These are phyloP conservation scores for Xanthorhoe spadicearia DNA, from an alignment of 2,888 invertebrate genomes.

Conservation along the genomic window DNA sequence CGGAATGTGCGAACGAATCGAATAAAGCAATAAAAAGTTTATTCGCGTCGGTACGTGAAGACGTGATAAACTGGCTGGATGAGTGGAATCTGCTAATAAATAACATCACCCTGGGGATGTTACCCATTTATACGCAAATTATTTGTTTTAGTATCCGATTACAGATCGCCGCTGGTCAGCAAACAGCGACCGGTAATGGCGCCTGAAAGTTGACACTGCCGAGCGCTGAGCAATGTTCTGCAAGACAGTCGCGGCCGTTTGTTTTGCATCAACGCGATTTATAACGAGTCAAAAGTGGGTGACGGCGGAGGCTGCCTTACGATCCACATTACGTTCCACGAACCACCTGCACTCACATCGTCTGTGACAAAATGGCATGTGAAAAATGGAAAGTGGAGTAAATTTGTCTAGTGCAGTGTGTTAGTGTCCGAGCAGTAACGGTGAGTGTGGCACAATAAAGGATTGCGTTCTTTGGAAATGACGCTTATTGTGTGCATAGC, in stretches of 20 bases:
- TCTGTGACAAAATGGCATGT: slow-evolving; percentile 72
- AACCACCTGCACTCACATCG: slow-evolving; percentile 70
- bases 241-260: slow-evolving; percentile 46
- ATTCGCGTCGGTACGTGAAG: slow-evolving; percentile 39
- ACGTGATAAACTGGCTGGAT: slow-evolving; percentile 44
- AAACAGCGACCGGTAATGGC: slow-evolving; percentile 47
- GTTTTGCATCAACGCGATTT: slow-evolving; percentile 63
- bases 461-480: slow-evolving; percentile 57
- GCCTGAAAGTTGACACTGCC: slow-evolving; percentile 49
- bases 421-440: slow-evolving; percentile 71
- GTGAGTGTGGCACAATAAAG: slow-evolving; percentile 62
- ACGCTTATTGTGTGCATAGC: slow-evolving; percentile 53
- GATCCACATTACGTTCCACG: slow-evolving; percentile 70
- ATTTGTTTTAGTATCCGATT: slow-evolving; percentile 38
- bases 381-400: slow-evolving; percentile 84
- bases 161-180: slow-evolving; percentile 42
- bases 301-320: slow-evolving; percentile 63
- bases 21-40: slow-evolving; percentile 47
- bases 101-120: slow-evolving; percentile 31
- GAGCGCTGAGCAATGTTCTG: slow-evolving; percentile 48
- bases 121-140: slow-evolving; percentile 25
- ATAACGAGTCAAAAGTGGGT: slow-evolving; percentile 70
- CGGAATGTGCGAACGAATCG: slow-evolving; percentile 48
- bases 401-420: slow-evolving; percentile 77
- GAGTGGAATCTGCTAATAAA: slow-evolving; percentile 39